Conservation (phyloP, 2,888 invertebrate species). For the Acleris cristana region DNA sequence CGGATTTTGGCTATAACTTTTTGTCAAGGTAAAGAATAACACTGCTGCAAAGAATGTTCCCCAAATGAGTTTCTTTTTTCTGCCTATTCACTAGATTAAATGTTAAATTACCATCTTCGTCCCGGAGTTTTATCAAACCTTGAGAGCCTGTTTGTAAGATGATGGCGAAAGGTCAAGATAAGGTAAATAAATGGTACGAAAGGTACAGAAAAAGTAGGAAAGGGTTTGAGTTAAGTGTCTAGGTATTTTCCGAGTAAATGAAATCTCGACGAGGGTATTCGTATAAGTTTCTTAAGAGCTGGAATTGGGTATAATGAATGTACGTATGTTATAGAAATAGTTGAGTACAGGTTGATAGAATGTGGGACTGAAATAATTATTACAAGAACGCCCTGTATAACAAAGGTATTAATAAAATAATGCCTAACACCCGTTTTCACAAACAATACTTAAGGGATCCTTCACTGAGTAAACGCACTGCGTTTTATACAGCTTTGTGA, state of each 20-base stretch:
- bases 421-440: no score
- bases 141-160: not conserved
- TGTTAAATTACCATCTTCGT: slow-evolving; percentile 25
- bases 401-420: no score
- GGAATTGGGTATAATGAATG: not conserved
- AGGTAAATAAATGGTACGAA: slow-evolving; percentile 1
- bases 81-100: slow-evolving; percentile 27
- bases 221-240: not conserved
- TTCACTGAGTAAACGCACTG: no score
- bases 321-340: no score
- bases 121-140: slow-evolving; percentile 14
- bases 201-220: not conserved
- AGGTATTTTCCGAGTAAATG: not conserved
- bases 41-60: slow-evolving; percentile 12
- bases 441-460: no score
- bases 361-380: no score
- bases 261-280: not conserved
- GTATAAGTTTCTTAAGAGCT: not conserved
- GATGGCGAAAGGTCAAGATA: slow-evolving; percentile 4
- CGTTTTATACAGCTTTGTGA: no score
- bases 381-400: no score
- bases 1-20: no score
- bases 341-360: no score
- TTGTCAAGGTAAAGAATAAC: no score
- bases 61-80: slow-evolving; percentile 22